These are phyloP conservation scores for Tupiocoris notatus DNA, from an alignment of 2,888 invertebrate species.

Conservation along the genomic window DNA sequence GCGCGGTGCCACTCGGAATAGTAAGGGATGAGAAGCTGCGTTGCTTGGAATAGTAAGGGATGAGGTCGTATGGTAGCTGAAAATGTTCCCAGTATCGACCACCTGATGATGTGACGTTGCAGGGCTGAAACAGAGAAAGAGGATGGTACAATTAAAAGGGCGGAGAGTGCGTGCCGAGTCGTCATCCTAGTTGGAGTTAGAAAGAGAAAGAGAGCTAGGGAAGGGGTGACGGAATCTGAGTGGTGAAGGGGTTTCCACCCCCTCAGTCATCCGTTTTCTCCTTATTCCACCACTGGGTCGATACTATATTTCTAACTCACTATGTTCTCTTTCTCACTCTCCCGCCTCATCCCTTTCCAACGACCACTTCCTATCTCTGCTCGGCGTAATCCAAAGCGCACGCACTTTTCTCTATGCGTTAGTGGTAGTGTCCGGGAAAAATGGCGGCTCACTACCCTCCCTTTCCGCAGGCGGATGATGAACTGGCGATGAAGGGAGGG, in stretches of 20 bases:
- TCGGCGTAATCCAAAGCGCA: constrained; percentile 42
- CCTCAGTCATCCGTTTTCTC: too few relatives aligned
- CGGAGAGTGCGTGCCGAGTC: constrained; percentile 35
- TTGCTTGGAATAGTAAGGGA: background rate
- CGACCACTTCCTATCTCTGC: background rate
- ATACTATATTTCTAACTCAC: constrained; percentile 47
- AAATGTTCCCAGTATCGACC: constrained; percentile 40
- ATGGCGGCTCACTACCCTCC: constrained; percentile 40
- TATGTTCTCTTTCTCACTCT: background rate
- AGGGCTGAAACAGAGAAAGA: constrained; percentile 35
- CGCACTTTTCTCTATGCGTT: constrained; percentile 47
- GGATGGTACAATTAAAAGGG: constrained; percentile 44
- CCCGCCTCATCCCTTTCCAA: background rate
- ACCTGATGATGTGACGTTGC: constrained; percentile 43
- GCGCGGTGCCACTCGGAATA: background rate
- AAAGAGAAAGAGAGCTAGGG: background rate
- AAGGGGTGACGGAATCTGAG: constrained; percentile 3
- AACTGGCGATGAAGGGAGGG: constrained; percentile 10
- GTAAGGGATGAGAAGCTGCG: background rate
- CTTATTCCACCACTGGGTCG: constrained; percentile 34
- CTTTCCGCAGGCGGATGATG: background rate
- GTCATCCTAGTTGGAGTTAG: constrained; percentile 28
- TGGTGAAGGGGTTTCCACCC: constrained; percentile 19
- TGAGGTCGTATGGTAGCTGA: background rate
- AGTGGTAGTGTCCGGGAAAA: constrained; percentile 48